A percentile compares a stretch with the other conserved stretches of the same genome.
These are phyloP conservation scores for Drosophila sucinea DNA, from an alignment of 1,140 invertebrate species.

Conservation along the genomic window DNA sequence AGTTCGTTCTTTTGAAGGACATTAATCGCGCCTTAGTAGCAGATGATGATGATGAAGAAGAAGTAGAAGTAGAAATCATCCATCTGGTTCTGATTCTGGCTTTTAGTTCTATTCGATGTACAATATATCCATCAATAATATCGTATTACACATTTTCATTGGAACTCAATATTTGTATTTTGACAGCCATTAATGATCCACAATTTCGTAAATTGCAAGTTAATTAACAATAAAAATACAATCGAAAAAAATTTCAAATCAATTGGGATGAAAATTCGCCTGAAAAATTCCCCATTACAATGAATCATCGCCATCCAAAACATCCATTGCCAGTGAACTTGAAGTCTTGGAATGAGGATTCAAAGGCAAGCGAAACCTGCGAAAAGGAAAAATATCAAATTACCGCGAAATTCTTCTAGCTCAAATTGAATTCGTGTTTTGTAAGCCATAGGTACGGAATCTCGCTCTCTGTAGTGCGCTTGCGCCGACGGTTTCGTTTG, in stretches of 20 bases:
- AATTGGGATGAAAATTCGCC: slow-evolving; percentile 8
- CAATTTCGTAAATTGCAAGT: slow-evolving; percentile 3
- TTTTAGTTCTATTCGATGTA: neutral
- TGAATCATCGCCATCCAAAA: neutral
- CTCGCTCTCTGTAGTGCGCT: neutral
- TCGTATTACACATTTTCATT: slow-evolving; percentile 2
- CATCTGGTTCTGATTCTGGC: neutral
- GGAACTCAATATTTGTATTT: slow-evolving; percentile 11
- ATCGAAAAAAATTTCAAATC: neutral
- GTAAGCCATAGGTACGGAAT: neutral
- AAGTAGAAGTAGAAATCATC: neutral
- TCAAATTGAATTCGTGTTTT: neutral
- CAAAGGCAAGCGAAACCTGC: slow-evolving; percentile 3
- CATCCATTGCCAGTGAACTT: neutral
- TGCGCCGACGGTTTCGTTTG: slow-evolving; percentile 17
- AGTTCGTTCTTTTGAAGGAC: neutral
- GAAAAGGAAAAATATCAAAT: slow-evolving; percentile 25
- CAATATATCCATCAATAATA: slow-evolving; percentile 6
- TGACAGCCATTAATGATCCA: slow-evolving; percentile 10
- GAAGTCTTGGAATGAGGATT: neutral
- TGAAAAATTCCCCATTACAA: slow-evolving; percentile 8
- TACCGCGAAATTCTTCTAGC: slow-evolving; percentile 51
- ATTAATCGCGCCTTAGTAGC: neutral
- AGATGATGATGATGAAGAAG: neutral
- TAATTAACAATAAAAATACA: slow-evolving; percentile 1